These are phyloP conservation scores for Tarsius wallacei DNA, from an alignment of 2,797 vertebrate genomes.

Conservation along the genomic window DNA sequence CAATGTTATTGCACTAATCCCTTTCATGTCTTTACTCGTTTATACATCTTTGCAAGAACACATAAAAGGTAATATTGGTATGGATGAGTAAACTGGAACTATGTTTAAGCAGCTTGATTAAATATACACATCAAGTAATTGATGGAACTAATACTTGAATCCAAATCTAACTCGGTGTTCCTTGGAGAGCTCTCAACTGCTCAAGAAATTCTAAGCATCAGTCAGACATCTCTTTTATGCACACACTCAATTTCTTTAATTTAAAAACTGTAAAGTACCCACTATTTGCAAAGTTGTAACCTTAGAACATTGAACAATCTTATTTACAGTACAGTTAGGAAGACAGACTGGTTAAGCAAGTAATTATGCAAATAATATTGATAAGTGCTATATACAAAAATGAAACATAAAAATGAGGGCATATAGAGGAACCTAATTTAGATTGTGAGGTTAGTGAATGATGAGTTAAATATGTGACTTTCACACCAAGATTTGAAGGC, in stretches of 20 bases:
- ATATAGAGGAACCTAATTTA: not conserved
- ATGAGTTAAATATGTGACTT: not conserved
- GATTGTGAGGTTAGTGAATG: not conserved
- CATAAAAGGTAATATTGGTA: not conserved
- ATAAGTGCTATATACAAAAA: not conserved
- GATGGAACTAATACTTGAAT: not conserved
- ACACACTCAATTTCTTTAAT: not conserved
- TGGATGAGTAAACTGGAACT: not conserved
- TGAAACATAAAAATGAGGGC: conserved; percentile 10
- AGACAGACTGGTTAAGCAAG: not conserved
- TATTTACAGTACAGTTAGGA: not conserved
- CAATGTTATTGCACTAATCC: not conserved
- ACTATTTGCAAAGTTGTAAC: not conserved
- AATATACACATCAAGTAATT: not conserved
- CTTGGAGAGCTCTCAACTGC: not conserved
- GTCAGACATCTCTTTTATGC: not conserved
- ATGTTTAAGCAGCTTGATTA: conserved; percentile 15
- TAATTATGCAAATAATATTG: conserved; percentile 21
- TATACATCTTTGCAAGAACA: not conserved
- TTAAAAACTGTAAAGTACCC: not conserved
- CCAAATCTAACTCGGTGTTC: not conserved
- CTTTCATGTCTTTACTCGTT: not conserved
- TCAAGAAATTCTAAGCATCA: not conserved
- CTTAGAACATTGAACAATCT: not conserved
- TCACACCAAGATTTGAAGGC: not conserved